Evolutionary conservation across 2,797 vertebrate species (phyloP), one percentile per base, ranked within the genome.

Genomic region (Nannoperca obscura): DNA sequence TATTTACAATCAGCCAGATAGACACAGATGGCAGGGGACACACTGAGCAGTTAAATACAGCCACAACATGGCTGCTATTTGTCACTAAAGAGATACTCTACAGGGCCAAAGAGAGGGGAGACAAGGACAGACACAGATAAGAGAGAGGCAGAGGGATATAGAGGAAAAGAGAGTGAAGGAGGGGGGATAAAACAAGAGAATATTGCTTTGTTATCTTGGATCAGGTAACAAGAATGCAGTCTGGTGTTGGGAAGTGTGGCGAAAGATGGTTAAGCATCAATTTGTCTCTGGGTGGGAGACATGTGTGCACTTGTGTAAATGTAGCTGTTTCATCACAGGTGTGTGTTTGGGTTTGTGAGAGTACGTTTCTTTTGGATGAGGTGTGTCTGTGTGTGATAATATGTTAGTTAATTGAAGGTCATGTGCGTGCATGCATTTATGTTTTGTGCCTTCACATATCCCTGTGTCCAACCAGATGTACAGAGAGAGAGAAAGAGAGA

Each of bases 11-110:
- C 60, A 57, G 73, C 58, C 61, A 74, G 58, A 74, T 71, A 60
- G 47, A 71, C 80, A 76, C 72, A 81, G 75, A 84, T 81, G 83
- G 70, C 54, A 71, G 20, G 78, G 30, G 70, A 84, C 53, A 78
- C 44, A 42, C 61, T 74, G 66, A 74, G 81, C 79, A 74, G 79
- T 77, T 76, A 74, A 87, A 84, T 66, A 63, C 75, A 83, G 55
- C 47, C 46, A 61, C 71, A 78, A 81, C n/a, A 73, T 71, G 66
- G 72, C 10, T 76, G 65, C 62, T 82, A 61, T 65, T 75, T 5
- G 30, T 59, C 3, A 22, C 49, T 71, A 69, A 78, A 87, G 58
- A 74, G 61, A 77, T 59, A 36, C 75, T 57, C 60, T 47, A 60
- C 74, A 59, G 68, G 68, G 74, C 44, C 27, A 52, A 49, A 53